These are phyloP conservation scores for Euphydryas editha DNA, from an alignment of 2,888 invertebrate genomes.

Conservation along the genomic window DNA sequence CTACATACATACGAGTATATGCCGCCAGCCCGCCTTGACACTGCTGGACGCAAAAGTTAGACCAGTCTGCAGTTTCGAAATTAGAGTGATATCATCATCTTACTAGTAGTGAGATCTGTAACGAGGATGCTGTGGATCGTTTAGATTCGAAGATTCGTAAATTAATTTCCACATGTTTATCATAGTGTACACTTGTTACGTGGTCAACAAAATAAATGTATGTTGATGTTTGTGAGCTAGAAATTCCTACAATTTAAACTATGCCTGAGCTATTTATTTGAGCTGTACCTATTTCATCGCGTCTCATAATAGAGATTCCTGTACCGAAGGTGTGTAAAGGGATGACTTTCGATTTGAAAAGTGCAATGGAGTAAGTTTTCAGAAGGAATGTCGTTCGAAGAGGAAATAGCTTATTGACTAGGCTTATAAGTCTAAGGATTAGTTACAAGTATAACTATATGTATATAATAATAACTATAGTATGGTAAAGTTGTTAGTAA, in stretches of 20 bases:
- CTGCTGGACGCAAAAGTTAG: neutral
- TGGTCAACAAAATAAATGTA: no score
- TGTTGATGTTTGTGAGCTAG: constrained; percentile 39
- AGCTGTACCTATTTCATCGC: constrained; percentile 40
- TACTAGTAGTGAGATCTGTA: neutral
- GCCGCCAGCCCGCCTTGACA: neutral
- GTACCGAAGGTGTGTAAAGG: constrained; percentile 44
- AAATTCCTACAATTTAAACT: constrained; percentile 48
- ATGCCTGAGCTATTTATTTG: constrained; percentile 36
- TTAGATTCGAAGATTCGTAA: no score
- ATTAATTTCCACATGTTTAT: no score
- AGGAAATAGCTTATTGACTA: constrained; percentile 44
- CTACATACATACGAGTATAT: neutral
- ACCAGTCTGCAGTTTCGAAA: neutral
- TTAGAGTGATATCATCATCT: neutral
- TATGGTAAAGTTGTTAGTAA: no score
- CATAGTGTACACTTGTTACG: no score
- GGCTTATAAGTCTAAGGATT: no score
- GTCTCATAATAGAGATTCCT: constrained; percentile 44
- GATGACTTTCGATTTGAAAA: constrained; percentile 44
- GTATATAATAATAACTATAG: no score
- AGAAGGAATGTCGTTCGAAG: constrained; percentile 47
- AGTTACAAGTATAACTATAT: no score
- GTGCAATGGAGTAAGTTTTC: constrained; percentile 47
- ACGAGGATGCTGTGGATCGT: neutral